These are phyloP conservation scores for Cephus rjabovi DNA, from an alignment of 2,888 invertebrate species.

Conservation along the genomic window DNA sequence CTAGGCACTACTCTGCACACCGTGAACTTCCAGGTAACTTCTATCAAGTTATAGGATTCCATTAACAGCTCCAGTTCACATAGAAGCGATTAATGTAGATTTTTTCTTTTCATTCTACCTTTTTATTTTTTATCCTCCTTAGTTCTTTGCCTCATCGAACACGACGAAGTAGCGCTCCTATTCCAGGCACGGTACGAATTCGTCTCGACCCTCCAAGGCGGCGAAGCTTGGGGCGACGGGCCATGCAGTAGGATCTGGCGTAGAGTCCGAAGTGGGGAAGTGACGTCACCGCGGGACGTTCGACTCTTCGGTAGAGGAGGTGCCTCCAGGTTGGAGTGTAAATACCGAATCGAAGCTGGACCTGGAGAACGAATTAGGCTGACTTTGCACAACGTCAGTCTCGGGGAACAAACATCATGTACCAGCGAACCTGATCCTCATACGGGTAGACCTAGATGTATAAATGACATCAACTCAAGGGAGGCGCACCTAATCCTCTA, in stretches of 20 bases:
- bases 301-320: conserved; percentile 89
- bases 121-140: conserved; percentile 8
- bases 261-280: conserved; percentile 73
- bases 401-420: conserved; percentile 77
- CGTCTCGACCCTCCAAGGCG: conserved; percentile 82
- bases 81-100: conserved; percentile 4
- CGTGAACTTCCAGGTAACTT: conserved; percentile 62
- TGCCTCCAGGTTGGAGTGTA: conserved; percentile 79
- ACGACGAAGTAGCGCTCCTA: conserved; percentile 6
- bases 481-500: conserved; percentile 71
- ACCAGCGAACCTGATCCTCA: conserved; percentile 79
- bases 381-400: conserved; percentile 78
- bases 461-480: conserved; percentile 52
- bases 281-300: conserved; percentile 79
- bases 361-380: conserved; percentile 76
- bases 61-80: neutral
- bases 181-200: conserved; percentile 79
- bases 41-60: neutral
- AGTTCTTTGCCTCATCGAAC: conserved; percentile 8
- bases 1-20: conserved; percentile 82
- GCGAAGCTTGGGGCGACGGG: conserved; percentile 71
- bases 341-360: conserved; percentile 80
- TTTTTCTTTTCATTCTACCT: conserved; percentile 8
- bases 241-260: conserved; percentile 75
- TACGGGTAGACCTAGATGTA: conserved; percentile 76